Evolutionary conservation across 2,113 vertebrate species (phyloP), one percentile per base, ranked within the genome.

Genomic region (Aptenodytes forsteri): DNA sequence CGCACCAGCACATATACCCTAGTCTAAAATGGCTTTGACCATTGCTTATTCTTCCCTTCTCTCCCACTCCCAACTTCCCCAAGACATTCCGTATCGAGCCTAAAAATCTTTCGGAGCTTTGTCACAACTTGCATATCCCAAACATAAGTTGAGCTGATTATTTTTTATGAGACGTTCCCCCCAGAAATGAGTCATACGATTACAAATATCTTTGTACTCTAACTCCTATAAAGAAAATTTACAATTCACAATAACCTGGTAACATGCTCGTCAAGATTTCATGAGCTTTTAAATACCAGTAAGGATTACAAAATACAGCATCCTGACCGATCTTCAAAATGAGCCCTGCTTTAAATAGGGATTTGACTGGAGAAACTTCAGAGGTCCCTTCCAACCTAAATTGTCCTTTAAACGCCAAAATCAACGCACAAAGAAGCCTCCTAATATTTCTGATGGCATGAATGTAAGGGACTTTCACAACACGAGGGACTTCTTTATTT

Each of bases 211-310:
- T 94, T 85, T 52, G 47, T 94, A 87, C 87, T 42, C 38, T 69
- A 36, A 49, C 8, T 87, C 81, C 40, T 38, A 49, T 77, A 90
- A 90, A 94, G 67, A 81, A 87, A 75, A 87, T 62, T 72, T 79
- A 95, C 78, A 96, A 47, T 65, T 76, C 21, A 16, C 82, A 90
- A 58, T 73, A 80, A 91, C 15, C 25, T 36, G 16, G 81, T 89
- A 55, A 90, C 36, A 87, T 4, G 44, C 36, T 95, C 79, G 79
- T 91, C 70, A 80, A 72, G 78, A 93, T 80, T 90, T 93, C 87
- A 93, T 10, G 34, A 90, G 78, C 9, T 21, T 89, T 94, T 94
- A 93, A 95, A 90, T 61, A 91, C 71, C 90, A 85, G 61, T 49
- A 72, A 79, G 66, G 46, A 90, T 88, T 88, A 87, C 71, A 54